phyloP scores from a whole-genome alignment of 2,797 vertebrate genomes.

The Urocyon cinereoargenteus region DNA sequence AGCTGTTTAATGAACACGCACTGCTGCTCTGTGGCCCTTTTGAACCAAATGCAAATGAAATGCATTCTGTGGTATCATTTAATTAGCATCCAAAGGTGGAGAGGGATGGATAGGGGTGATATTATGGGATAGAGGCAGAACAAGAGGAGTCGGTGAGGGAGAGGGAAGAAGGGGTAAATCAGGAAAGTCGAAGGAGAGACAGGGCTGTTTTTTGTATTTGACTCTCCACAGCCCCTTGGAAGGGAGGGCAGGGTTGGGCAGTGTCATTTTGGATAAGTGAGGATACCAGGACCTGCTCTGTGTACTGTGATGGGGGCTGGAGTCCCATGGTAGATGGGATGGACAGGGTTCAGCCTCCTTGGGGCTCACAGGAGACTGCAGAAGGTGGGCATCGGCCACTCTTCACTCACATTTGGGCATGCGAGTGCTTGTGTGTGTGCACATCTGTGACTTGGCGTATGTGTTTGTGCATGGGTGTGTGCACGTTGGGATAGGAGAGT shows the following conservation, averaged over 20 bases:
- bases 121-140: neutral
- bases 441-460: neutral
- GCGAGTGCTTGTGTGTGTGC: neutral
- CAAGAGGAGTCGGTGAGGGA: neutral
- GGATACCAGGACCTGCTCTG: neutral
- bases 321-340: rapidly evolving
- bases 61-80: constrained; percentile 50
- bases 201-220: neutral
- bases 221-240: neutral
- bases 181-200: neutral
- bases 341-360: neutral
- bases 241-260: neutral
- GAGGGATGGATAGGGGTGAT: neutral
- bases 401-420: neutral
- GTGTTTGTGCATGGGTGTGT: too few species aligned
- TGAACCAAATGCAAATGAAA: constrained; percentile 78
- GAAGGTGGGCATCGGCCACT: neutral
- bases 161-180: neutral
- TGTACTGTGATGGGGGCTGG: neutral
- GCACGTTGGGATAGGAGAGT: neutral
- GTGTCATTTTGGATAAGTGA: neutral
- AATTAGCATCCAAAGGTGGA: constrained; percentile 74
- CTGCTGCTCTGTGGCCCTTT: constrained; percentile 69
- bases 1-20: constrained; percentile 76
- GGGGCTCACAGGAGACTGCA: too few species aligned